These are phyloP conservation scores for Castor canadensis DNA, from an alignment of 2,113 vertebrate species.

Conservation along the genomic window DNA sequence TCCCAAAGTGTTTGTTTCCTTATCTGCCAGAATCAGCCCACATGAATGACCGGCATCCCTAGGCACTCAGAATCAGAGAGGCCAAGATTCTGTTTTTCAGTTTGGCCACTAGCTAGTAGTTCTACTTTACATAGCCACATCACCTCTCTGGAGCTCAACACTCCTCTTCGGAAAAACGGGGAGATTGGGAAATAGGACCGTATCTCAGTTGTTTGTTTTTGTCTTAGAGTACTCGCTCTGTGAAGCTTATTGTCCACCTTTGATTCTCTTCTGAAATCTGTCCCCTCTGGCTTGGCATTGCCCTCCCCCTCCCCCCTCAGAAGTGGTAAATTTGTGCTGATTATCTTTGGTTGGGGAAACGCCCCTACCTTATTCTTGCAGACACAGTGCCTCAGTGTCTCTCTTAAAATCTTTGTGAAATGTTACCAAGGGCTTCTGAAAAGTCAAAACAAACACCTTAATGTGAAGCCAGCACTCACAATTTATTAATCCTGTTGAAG, in stretches of 20 bases:
- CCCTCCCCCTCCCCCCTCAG: background rate
- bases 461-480: background rate
- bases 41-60: background rate
- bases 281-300: background rate
- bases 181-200: background rate
- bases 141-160: background rate
- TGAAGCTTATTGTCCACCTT: background rate
- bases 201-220: background rate
- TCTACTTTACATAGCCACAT: background rate
- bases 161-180: constrained; percentile 23
- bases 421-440: background rate
- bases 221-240: background rate
- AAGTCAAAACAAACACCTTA: background rate
- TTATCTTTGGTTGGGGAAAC: background rate
- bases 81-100: background rate
- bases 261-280: constrained; percentile 17
- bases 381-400: background rate
- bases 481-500: background rate
- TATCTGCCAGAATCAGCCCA: background rate
- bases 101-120: background rate
- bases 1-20: no score
- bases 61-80: background rate
- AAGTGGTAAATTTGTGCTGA: background rate
- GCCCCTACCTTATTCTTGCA: background rate
- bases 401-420: background rate